Conservation (phyloP, 2,888 invertebrate genomes). For the Glyphotaelius pellucidus region DNA sequence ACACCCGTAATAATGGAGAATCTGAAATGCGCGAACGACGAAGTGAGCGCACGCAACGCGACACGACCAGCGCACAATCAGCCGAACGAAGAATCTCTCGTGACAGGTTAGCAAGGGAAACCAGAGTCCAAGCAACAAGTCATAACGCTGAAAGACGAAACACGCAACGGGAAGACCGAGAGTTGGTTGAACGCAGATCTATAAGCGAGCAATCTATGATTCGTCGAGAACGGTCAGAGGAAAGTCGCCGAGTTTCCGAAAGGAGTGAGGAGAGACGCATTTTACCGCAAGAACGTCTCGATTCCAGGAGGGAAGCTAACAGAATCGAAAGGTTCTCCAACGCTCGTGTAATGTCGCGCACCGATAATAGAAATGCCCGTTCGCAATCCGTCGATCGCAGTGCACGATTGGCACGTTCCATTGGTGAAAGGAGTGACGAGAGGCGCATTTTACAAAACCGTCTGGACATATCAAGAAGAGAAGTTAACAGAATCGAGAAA, state of each 20-base stretch:
- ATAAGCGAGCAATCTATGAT: neutral
- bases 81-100: neutral
- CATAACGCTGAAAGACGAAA: slow-evolving; percentile 13
- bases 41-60: neutral
- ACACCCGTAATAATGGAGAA: neutral
- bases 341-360: neutral
- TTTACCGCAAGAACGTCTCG: neutral
- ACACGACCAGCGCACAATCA: neutral
- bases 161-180: neutral
- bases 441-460: slow-evolving; percentile 12
- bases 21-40: neutral
- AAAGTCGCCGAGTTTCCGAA: slow-evolving; percentile 8
- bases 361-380: slow-evolving; percentile 1
- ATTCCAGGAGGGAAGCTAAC: neutral
- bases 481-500: neutral
- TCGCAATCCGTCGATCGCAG: neutral
- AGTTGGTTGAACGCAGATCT: slow-evolving; percentile 23
- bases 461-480: neutral
- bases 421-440: neutral
- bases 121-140: neutral
- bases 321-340: neutral
- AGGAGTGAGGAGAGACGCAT: neutral
- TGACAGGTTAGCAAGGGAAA: slow-evolving; percentile 17
- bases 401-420: neutral
- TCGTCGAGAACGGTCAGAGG: neutral